These are phyloP conservation scores for Oncorhynchus kisutch DNA, from an alignment of 2,113 vertebrate genomes.

Conservation along the genomic window DNA sequence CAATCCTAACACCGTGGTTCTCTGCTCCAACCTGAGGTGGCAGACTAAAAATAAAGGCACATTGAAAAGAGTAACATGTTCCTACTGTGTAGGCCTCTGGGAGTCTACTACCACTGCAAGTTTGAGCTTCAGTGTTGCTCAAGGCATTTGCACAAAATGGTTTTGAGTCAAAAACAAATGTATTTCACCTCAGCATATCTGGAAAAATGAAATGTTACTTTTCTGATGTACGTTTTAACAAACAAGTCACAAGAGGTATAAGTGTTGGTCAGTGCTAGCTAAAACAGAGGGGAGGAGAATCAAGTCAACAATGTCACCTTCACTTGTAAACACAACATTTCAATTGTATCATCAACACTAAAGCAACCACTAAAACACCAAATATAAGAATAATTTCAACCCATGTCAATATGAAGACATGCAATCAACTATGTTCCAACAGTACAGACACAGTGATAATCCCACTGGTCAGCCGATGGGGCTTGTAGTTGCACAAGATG, in stretches of 20 bases:
- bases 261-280: not conserved
- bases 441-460: constrained; percentile 41
- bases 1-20: not conserved
- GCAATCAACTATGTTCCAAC: constrained; percentile 6
- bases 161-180: not conserved
- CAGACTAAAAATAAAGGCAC: not conserved
- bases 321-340: not conserved
- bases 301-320: not conserved
- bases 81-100: constrained; percentile 12
- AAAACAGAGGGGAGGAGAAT: not conserved
- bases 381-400: not conserved
- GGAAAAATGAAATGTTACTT: not conserved
- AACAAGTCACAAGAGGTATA: not conserved
- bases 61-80: not conserved
- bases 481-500: constrained; percentile 62
- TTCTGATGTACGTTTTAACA: not conserved
- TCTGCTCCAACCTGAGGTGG: too few species aligned
- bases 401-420: not conserved
- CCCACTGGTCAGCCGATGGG: constrained; percentile 23
- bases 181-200: not conserved
- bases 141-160: not conserved
- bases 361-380: not conserved
- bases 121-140: not conserved
- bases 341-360: not conserved
- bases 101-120: not conserved